Base-by-base conservation (phyloP, 2,888 invertebrate species). In the Drosophila helvetica region DNA sequence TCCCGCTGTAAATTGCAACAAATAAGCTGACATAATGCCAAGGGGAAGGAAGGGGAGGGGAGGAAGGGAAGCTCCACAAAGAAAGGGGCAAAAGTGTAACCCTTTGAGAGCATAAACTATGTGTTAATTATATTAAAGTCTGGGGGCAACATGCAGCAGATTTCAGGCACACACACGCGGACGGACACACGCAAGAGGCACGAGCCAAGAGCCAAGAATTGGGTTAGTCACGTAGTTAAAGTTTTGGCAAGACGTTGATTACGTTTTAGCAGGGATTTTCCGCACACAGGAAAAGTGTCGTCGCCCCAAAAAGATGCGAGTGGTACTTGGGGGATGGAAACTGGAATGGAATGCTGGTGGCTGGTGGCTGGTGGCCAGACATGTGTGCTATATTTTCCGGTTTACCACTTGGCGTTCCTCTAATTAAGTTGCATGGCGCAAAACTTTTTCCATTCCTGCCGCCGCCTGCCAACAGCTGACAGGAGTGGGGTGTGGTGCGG, bases 351-450 rank as follows among this genome's bases (percentile, higher is more conserved):
- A 61, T 51, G 52, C 45, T 63, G 63, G 53, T 54, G 66, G 54
- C 2, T 22, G 22, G 22, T 22, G 22, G 52, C 45, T 62, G 63
- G 52, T 54, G 65, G 64, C 65, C 61, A 74, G 68, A 66, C 45
- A 73, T 78, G 69, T 73, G 68, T 63, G 57, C 53, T 77, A 53
- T 67, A 70, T 79, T 79, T 85, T 81, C 81, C 73, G 79, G 76
- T 81, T 86, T 86, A 81, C 78, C 87, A 87, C 86, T 88, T 83
- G 79, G 75, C 76, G 72, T 74, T 80, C 74, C 79, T 79, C 81
- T 86, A 86, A 86, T 87, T 86, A 86, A 87, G 87, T 86, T 87
- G 86, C 84, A 71, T 78, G 78, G 75, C 69, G 74, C 15, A 78
- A 80, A 81, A 67, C 66, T 67, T 69, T 25, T 53, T 63, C 73